Percentiles rank a stretch among this genome's conserved stretches.
Evolutionary conservation across 1,140 invertebrate species (phyloP).

Genomic region (Spodoptera litura): DNA sequence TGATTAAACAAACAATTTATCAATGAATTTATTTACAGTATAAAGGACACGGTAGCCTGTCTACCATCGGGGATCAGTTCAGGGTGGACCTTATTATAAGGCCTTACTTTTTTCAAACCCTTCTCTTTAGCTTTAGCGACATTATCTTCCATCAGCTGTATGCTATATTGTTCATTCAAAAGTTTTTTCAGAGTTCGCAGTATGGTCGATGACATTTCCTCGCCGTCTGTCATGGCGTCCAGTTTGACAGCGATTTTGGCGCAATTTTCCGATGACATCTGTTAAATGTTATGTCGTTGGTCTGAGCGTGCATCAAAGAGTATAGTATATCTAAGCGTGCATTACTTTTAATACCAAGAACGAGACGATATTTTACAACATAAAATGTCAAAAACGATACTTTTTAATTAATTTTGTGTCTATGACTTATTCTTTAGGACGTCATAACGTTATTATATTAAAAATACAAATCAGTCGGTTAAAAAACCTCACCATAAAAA

Average conservation of each 20-base stretch:
- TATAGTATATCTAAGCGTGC: no score
- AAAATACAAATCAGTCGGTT: no score
- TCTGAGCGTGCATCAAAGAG: no score
- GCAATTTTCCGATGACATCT: conserved; percentile 44
- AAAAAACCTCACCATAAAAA: no score
- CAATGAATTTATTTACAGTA: conserved; percentile 6
- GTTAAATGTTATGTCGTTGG: background rate
- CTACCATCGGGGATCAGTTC: conserved; percentile 14
- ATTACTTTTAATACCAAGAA: no score
- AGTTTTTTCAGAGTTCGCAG: conserved; percentile 22
- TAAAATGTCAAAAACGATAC: no score
- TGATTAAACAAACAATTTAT: background rate
- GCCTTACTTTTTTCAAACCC: conserved; percentile 13
- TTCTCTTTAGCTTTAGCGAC: conserved; percentile 25
- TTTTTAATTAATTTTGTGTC: no score
- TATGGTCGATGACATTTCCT: conserved; percentile 4
- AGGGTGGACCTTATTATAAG: conserved; percentile 35
- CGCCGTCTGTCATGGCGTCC: conserved; percentile 26
- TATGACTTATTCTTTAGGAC: no score
- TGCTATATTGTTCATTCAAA: conserved; percentile 21
- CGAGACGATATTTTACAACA: no score
- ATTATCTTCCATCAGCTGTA: conserved; percentile 40
- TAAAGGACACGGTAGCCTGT: conserved; percentile 32
- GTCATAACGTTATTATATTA: no score
- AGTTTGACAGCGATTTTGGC: conserved; percentile 48